phyloP scores from a whole-genome alignment of 2,797 vertebrate species.

The Periophthalmus magnuspinnatus region DNA sequence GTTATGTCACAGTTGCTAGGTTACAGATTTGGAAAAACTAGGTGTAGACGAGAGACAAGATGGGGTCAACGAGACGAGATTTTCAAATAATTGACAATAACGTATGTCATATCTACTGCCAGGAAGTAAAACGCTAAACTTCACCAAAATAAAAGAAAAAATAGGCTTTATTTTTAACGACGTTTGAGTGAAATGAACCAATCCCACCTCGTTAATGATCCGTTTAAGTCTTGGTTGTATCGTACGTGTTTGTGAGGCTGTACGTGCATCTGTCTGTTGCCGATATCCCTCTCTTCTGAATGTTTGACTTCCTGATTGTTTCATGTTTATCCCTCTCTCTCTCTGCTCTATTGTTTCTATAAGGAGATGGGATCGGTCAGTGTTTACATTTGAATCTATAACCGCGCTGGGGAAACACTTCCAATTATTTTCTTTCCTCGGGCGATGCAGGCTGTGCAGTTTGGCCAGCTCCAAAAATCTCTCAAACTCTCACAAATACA shows the following conservation, averaged over 20 bases:
- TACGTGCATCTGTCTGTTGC: slow-evolving; percentile 26
- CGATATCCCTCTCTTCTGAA: slow-evolving; percentile 21
- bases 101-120: no score
- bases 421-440: slow-evolving; percentile 65
- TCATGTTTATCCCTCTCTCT: slow-evolving; percentile 37
- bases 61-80: no score
- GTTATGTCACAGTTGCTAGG: no score
- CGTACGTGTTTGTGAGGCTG: background rate
- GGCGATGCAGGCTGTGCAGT: slow-evolving; percentile 47
- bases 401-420: slow-evolving; percentile 47
- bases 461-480: slow-evolving; percentile 40
- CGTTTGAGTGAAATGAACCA: no score
- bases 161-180: no score
- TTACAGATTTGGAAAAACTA: no score
- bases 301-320: slow-evolving; percentile 35
- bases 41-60: no score
- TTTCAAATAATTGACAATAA: no score
- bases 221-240: no score
- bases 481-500: slow-evolving; percentile 19
- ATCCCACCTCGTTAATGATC: no score
- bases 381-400: slow-evolving; percentile 59
- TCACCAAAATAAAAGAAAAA: no score
- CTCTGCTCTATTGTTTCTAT: slow-evolving; percentile 21
- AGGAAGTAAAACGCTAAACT: no score
- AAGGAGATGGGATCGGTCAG: slow-evolving; percentile 45